Evolutionary conservation across 2,888 invertebrate genomes (phyloP).

Genomic region (Sclerodermus sp.): DNA sequence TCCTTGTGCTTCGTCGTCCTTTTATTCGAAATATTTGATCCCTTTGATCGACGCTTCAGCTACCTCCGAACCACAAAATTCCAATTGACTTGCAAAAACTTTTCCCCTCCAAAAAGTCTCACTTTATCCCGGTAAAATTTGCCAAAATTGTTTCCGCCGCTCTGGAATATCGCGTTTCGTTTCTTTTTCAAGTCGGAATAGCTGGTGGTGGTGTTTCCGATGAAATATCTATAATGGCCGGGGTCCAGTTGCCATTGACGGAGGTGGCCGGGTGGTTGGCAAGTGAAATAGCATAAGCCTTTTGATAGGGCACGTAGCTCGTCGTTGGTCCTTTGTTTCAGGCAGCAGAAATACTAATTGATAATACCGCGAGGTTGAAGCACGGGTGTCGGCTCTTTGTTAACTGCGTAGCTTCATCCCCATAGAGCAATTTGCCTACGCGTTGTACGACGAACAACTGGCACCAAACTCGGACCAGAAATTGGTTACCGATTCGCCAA

Average conservation of each 20-base stretch:
- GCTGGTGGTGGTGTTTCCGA: too few relatives aligned
- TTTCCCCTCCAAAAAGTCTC: too few relatives aligned
- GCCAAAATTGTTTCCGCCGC: too few relatives aligned
- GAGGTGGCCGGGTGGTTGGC: too few relatives aligned
- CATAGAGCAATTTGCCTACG: constrained; percentile 23
- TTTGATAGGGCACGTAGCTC: too few relatives aligned
- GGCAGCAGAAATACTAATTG: constrained; percentile 20
- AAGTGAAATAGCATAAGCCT: too few relatives aligned
- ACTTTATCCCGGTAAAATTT: too few relatives aligned
- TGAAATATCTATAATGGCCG: too few relatives aligned
- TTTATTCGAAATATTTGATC: not conserved
- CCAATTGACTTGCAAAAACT: too few relatives aligned
- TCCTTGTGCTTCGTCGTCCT: not conserved
- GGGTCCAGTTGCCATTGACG: not conserved
- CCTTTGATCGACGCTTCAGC: not conserved
- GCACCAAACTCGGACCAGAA: constrained; percentile 18
- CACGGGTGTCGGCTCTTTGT: constrained; percentile 17
- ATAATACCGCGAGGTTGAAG: constrained; percentile 13
- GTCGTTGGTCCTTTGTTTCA: not conserved
- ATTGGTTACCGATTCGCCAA: constrained; percentile 22
- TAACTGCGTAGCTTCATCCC: constrained; percentile 9
- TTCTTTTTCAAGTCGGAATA: too few relatives aligned
- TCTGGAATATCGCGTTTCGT: too few relatives aligned
- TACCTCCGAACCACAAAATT: not conserved
- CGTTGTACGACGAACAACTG: constrained; percentile 11